Conservation (phyloP, 2,113 vertebrate genomes). For the Redunca redunca region DNA sequence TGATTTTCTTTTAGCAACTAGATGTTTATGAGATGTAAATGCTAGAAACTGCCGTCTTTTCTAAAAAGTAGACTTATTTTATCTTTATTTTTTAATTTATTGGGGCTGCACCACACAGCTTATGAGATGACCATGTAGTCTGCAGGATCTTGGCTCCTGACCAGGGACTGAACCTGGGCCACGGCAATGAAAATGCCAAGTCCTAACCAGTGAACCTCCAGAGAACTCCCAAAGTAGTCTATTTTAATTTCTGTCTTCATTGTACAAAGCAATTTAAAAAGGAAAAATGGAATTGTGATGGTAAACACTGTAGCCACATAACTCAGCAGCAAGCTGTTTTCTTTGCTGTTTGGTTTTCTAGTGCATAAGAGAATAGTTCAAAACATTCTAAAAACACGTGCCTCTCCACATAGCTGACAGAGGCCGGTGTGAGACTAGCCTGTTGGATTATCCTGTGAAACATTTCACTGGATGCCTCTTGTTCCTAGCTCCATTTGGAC, state of each 20-base stretch:
- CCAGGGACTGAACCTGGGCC: not conserved
- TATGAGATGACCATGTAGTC: rapidly evolving
- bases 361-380: conserved; percentile 19
- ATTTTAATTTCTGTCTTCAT: not conserved
- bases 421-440: not conserved
- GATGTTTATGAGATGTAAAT: not conserved
- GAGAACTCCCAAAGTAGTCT: not conserved
- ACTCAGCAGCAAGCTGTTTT: conserved; percentile 10
- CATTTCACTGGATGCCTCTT: not conserved
- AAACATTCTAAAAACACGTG: not conserved
- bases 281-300: not conserved
- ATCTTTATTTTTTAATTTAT: not conserved
- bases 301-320: not conserved
- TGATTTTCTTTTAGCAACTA: not conserved
- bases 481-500: conserved; percentile 12
- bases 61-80: not conserved
- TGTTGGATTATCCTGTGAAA: conserved; percentile 1
- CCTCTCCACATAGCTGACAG: not conserved
- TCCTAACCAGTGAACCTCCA: not conserved
- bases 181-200: rapidly evolving
- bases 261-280: conserved; percentile 27
- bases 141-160: not conserved
- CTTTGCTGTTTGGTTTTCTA: conserved; percentile 26
- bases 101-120: not conserved
- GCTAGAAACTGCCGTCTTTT: not conserved